Conservation (phyloP, 2,888 invertebrate species). For the Drosophila meridionalis region DNA sequence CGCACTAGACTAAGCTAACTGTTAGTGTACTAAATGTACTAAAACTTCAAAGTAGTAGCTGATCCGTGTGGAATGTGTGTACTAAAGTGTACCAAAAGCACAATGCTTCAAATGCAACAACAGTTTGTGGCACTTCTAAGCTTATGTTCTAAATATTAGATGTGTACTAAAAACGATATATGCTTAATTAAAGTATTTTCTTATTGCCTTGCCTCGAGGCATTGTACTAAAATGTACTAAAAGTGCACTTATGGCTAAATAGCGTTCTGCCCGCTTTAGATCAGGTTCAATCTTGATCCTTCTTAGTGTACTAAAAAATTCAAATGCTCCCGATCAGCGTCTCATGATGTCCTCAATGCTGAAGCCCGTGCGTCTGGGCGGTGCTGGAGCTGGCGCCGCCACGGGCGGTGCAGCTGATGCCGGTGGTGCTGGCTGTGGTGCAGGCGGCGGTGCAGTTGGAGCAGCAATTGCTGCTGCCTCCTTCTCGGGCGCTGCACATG, state of each 20-base stretch:
- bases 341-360: slow-evolving; percentile 97
- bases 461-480: slow-evolving; percentile 63
- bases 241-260: slow-evolving; percentile 64
- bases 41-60: background rate
- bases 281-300: background rate
- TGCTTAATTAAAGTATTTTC: slow-evolving; percentile 26
- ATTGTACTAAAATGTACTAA: slow-evolving; percentile 80
- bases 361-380: slow-evolving; percentile 91
- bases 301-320: slow-evolving; percentile 42
- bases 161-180: slow-evolving; percentile 21
- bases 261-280: slow-evolving; percentile 35
- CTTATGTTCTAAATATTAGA: slow-evolving; percentile 17
- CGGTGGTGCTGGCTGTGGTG: slow-evolving; percentile 20
- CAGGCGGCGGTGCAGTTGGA: slow-evolving; percentile 63
- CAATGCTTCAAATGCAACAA: slow-evolving; percentile 62
- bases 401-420: slow-evolving; percentile 26
- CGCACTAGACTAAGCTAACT: slow-evolving; percentile 1
- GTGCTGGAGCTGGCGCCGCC: slow-evolving; percentile 81
- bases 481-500: slow-evolving; percentile 80
- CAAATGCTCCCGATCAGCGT: slow-evolving; percentile 86
- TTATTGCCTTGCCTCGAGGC: slow-evolving; percentile 66
- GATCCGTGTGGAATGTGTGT: slow-evolving; percentile 13
- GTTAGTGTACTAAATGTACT: slow-evolving; percentile 1
- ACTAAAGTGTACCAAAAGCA: slow-evolving; percentile 31
- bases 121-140: slow-evolving; percentile 47